These are phyloP conservation scores for Drosophila suzukii DNA, from an alignment of 1,140 invertebrate species.

Conservation along the genomic window DNA sequence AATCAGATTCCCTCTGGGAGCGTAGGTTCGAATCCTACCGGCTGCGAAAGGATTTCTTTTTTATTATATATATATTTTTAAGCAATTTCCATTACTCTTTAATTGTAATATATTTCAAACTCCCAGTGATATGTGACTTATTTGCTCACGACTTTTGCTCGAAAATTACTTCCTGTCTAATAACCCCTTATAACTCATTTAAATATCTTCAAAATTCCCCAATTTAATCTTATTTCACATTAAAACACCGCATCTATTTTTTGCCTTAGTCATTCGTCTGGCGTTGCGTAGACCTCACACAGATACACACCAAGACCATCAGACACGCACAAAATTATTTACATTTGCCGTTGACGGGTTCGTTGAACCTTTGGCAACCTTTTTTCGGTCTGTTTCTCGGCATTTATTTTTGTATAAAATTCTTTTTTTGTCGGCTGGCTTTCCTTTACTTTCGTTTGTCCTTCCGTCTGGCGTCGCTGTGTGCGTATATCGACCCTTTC, in stretches of 20 bases:
- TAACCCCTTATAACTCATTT: not conserved
- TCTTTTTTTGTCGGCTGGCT: constrained; percentile 27
- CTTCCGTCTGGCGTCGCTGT: constrained; percentile 29
- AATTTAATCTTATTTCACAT: not conserved
- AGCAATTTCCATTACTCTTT: not conserved
- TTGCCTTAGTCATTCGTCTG: constrained; percentile 21
- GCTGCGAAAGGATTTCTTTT: constrained; percentile 85
- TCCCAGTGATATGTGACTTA: too few species aligned
- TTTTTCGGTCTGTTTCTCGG: constrained; percentile 28
- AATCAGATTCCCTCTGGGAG: constrained; percentile 94
- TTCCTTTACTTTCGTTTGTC: constrained; percentile 46
- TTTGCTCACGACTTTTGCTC: not conserved
- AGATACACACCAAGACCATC: constrained; percentile 23
- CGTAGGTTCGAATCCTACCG: constrained; percentile 94
- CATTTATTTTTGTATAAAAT: constrained; percentile 41
- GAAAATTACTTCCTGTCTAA: not conserved
- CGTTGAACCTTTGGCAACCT: constrained; percentile 41
- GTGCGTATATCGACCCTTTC: constrained; percentile 1
- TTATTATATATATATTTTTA: not conserved
- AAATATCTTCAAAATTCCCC: not conserved
- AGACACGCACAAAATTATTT: constrained; percentile 49
- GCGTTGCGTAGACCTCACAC: constrained; percentile 35
- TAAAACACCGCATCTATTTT: not conserved
- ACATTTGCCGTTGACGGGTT: constrained; percentile 35
- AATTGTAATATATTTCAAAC: too few species aligned